A percentile compares a stretch with the other conserved stretches of the same genome.
Conservation (phyloP, 1,140 invertebrate genomes). For the Akabosia matsudoensis region DNA sequence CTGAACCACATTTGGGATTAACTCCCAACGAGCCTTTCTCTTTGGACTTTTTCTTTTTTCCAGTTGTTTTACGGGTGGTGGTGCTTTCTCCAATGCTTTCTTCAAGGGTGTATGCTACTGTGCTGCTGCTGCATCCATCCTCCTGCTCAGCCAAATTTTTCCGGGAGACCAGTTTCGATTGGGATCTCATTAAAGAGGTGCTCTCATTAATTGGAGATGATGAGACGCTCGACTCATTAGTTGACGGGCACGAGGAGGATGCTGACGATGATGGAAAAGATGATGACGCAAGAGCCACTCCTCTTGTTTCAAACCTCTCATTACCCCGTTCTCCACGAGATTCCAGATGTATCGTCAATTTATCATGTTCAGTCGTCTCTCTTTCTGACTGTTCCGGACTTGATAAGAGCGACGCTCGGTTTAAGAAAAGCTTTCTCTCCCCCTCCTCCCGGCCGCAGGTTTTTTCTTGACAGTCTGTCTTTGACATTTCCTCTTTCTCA, state of each 20-base stretch:
- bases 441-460: neutral
- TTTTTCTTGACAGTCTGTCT: neutral
- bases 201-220: constrained; percentile 20
- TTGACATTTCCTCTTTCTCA: constrained; percentile 12
- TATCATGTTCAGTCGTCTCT: too few relatives aligned
- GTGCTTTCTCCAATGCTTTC: neutral
- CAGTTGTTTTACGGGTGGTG: neutral
- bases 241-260: neutral
- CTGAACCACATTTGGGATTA: too few relatives aligned
- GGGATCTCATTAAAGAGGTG: constrained; percentile 20
- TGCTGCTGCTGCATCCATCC: neutral
- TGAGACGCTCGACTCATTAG: neutral
- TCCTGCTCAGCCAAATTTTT: neutral
- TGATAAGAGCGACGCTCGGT: too few relatives aligned
- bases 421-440: neutral
- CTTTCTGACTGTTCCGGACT: too few relatives aligned
- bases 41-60: too few relatives aligned
- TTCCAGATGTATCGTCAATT: too few relatives aligned
- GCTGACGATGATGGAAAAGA: neutral
- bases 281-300: constrained; percentile 1
- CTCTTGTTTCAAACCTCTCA: neutral
- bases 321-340: too few relatives aligned
- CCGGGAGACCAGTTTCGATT: constrained; percentile 5
- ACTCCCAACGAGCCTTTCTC: too few relatives aligned
- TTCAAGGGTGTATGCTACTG: neutral